These are phyloP conservation scores for Saguinus midas DNA, from an alignment of 2,113 vertebrate genomes.

Conservation along the genomic window DNA sequence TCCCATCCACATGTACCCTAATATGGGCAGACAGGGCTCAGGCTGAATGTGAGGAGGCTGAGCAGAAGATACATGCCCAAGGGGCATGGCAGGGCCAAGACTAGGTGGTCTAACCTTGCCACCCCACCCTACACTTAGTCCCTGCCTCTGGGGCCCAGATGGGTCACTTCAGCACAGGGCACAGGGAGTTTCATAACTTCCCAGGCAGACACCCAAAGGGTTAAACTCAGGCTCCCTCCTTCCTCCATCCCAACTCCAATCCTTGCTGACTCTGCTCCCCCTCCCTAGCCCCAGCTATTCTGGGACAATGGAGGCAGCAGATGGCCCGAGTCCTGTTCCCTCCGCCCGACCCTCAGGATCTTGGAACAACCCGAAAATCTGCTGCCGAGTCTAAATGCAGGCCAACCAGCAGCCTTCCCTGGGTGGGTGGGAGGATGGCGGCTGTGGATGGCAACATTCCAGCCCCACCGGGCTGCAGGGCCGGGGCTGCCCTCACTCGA, in stretches of 20 bases:
- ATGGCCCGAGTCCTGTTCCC: slow-evolving; percentile 81
- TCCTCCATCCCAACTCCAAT: not conserved
- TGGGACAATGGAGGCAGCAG: slow-evolving; percentile 85
- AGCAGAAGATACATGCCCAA: not conserved
- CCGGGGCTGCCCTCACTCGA: not conserved
- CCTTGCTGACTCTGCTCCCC: slow-evolving; percentile 61
- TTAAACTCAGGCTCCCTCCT: not conserved
- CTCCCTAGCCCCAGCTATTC: slow-evolving; percentile 72
- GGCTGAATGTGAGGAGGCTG: too few relatives aligned
- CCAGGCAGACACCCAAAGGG: not conserved
- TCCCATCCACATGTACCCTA: not conserved
- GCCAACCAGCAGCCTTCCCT: slow-evolving; percentile 31
- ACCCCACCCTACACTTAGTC: too few relatives aligned
- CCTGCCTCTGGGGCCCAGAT: not conserved
- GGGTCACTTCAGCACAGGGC: not conserved
- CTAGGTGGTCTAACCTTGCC: not conserved
- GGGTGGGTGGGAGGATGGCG: accelerated
- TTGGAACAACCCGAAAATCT: slow-evolving; percentile 74
- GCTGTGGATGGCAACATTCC: not conserved
- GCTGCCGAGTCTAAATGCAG: slow-evolving; percentile 81
- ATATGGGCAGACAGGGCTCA: too few relatives aligned
- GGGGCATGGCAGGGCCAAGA: not conserved
- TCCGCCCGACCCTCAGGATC: slow-evolving; percentile 79
- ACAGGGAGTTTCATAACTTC: not conserved
- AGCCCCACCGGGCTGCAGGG: not conserved